Percentiles rank a stretch among this genome's conserved stretches.
phyloP scores from a whole-genome alignment of 2,888 invertebrate species.

The Napeogenes sylphis region DNA sequence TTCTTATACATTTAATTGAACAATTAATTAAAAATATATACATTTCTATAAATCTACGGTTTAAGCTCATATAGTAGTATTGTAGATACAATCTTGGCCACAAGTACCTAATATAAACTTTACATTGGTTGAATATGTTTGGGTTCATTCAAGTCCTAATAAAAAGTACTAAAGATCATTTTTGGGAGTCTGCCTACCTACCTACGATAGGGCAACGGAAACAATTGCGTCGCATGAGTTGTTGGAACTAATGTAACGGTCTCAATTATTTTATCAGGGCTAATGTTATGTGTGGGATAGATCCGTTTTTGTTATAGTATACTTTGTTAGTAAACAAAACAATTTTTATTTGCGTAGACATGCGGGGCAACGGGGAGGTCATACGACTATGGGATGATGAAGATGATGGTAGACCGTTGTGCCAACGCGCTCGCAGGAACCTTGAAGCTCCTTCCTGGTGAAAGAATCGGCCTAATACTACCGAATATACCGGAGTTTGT shows the following conservation, averaged over 20 bases:
- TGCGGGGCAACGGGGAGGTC: constrained; percentile 82
- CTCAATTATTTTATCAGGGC: too few relatives aligned
- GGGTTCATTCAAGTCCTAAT: too few relatives aligned
- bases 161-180: too few relatives aligned
- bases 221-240: too few relatives aligned
- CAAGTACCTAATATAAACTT: too few relatives aligned
- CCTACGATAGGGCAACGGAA: too few relatives aligned
- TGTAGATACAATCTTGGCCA: not conserved
- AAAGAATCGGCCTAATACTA: constrained; percentile 81
- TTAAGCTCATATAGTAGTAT: not conserved
- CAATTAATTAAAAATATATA: not conserved
- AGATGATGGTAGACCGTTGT: constrained; percentile 77
- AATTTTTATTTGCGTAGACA: constrained; percentile 63
- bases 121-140: too few relatives aligned
- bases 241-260: too few relatives aligned
- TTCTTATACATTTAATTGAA: not conserved
- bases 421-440: constrained; percentile 77
- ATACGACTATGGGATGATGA: constrained; percentile 80
- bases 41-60: not conserved
- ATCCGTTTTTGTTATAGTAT: too few relatives aligned
- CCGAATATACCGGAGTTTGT: constrained; percentile 85
- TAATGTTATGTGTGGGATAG: too few relatives aligned
- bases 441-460: constrained; percentile 78
- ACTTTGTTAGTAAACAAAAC: too few relatives aligned
- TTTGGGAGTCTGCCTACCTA: too few relatives aligned